Evolutionary conservation across 2,113 vertebrate species (phyloP), one percentile per base, ranked within the genome.

Genomic region (Tyrannus savana): DNA sequence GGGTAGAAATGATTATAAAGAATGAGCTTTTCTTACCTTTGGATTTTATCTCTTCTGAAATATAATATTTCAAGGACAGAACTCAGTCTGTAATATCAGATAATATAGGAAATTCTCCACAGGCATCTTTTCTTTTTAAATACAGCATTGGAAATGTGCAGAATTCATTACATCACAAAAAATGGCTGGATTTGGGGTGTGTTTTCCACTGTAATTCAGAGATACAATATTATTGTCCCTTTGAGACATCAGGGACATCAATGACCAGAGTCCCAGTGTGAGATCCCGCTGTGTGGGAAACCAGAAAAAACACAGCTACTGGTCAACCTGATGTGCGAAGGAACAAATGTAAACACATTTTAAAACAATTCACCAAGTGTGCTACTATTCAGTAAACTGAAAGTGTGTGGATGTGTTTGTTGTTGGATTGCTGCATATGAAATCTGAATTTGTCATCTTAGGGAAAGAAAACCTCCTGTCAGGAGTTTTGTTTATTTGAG

Each of bases 11-110:
- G 0, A 62, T 89, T 84, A 60, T 30, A 85, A 95, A 72, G 66
- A 90, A 87, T 23, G 19, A 89, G 12, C 7, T 75, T 87, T 79
- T 58, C 24, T 12, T 62, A 28, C 19, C 16, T 94, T 78, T 91
- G 81, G 64, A 64, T 89, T 85, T 95, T 85, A 8, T 87, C 39
- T 68, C 16, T 74, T 91, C n/a, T 87, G 58, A 89, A 91, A 93
- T 78, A 24, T 47, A 68, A 76, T 68, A 47, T 53, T 77, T 41
- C 31, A 72, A 84, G 52, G 52, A 52, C 7, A 53, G 35, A 91
- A 22, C 56, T 75, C 78, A 76, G 30, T 72, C 52, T 75, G 33
- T 24, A 64, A n/a, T 66, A 74, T 66, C 50, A 84, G 10, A 91
- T 18, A 69, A 33, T 37, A 78, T 30, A 84, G 31, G 50, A 74